Conservation (phyloP, 92 coral and sea anemone species). For the Diadumene lineata region DNA sequence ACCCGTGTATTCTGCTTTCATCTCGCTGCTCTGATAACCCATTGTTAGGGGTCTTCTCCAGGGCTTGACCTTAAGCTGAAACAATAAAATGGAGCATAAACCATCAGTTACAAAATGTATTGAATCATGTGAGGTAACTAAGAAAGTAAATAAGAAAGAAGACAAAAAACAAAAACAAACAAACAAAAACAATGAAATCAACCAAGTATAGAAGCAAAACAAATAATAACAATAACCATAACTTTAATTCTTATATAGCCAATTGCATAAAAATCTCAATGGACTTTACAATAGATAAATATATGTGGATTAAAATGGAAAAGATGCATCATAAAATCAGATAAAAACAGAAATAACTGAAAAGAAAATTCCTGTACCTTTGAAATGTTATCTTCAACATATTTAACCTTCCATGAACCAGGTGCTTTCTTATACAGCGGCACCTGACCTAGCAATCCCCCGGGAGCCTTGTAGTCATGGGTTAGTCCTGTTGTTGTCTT, state of each 20-base stretch:
- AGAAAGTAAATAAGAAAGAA: too few species aligned
- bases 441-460: constrained; percentile 64
- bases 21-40: constrained; percentile 94
- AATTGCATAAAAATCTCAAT: too few species aligned
- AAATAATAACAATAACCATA: too few species aligned
- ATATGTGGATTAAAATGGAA: too few species aligned
- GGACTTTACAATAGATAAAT: too few species aligned
- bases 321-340: neutral
- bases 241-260: too few species aligned
- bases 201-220: too few species aligned
- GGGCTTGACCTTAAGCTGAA: constrained; percentile 82
- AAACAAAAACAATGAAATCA: too few species aligned
- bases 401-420: constrained; percentile 90
- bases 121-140: neutral
- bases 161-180: too few species aligned
- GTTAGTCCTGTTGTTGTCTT: constrained; percentile 89
- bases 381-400: constrained; percentile 88
- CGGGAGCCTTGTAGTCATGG: constrained; percentile 90
- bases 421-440: constrained; percentile 88
- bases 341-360: neutral
- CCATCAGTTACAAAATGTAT: too few species aligned
- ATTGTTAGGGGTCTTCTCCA: constrained; percentile 91
- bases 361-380: constrained; percentile 37
- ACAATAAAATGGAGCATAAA: too few species aligned
- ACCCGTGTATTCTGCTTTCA: constrained; percentile 92